Conservation (phyloP, 2,797 vertebrate species). For the Danio tinwini region DNA sequence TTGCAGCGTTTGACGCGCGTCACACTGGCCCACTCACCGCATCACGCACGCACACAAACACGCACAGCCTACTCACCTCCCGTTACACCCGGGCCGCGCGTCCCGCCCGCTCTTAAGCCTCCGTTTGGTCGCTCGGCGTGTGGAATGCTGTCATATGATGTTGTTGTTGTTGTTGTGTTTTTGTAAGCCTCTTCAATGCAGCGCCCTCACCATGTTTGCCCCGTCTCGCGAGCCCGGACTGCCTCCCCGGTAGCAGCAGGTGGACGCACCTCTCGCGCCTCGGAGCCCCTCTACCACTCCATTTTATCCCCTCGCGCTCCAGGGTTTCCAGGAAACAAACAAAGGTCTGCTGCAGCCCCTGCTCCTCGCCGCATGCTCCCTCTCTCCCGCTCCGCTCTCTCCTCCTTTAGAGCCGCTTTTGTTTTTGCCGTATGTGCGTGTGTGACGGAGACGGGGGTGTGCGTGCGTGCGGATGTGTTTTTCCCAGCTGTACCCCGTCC, state of each 20-base stretch:
- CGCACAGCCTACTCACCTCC: conserved; percentile 56
- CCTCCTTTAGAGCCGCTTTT: conserved; percentile 47
- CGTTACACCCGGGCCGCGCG: conserved; percentile 49
- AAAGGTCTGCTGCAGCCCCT: conserved; percentile 56
- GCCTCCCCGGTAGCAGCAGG: conserved; percentile 71
- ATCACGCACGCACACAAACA: conserved; percentile 36
- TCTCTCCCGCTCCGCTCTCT: conserved; percentile 42
- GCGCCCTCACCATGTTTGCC: conserved; percentile 69
- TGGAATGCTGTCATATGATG: conserved; percentile 35
- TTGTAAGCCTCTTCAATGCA: conserved; percentile 46
- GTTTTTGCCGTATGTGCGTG: conserved; percentile 53
- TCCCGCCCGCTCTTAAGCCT: conserved; percentile 36
- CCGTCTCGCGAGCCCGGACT: conserved; percentile 60
- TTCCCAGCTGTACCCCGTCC: conserved; percentile 58
- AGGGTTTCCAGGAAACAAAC: conserved; percentile 57
- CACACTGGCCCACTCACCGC: conserved; percentile 59
- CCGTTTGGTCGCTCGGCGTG: conserved; percentile 30
- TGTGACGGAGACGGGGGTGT: conserved; percentile 35
- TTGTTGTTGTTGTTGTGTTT: conserved; percentile 16
- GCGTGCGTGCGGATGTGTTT: conserved; percentile 43
- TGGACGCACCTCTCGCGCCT: conserved; percentile 75
- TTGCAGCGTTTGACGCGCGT: conserved; percentile 61
- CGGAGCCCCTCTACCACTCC: conserved; percentile 61
- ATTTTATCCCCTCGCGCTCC: conserved; percentile 62
- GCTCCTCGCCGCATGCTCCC: conserved; percentile 50